A percentile compares a stretch with the other conserved stretches of the same genome.
Evolutionary conservation across 2,797 vertebrate species (phyloP).

Genomic region (Urophycis tenuis): DNA sequence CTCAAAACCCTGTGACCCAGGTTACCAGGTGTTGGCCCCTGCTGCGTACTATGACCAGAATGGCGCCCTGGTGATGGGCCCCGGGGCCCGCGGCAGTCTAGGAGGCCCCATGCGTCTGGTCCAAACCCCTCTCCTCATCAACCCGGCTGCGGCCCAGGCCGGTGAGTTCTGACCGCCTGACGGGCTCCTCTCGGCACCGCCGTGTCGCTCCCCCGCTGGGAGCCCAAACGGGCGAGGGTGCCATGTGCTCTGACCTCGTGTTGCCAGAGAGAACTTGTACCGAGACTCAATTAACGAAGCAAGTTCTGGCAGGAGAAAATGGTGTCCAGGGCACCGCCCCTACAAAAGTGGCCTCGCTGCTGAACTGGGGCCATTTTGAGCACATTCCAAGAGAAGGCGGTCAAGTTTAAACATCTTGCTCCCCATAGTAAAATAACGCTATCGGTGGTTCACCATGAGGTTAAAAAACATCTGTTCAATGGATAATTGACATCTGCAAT

Average conservation of each 20-base stretch:
- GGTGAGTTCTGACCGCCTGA: conserved; percentile 63
- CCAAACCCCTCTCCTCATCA: conserved; percentile 92
- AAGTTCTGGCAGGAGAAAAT: no score
- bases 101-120: conserved; percentile 90
- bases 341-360: neutral
- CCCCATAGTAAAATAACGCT: neutral
- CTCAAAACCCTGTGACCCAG: conserved; percentile 51
- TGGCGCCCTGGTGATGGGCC: conserved; percentile 92
- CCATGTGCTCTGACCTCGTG: no score
- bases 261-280: no score
- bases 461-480: neutral
- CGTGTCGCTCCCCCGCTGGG: no score
- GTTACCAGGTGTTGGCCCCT: conserved; percentile 93
- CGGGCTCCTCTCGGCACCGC: neutral
- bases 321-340: no score
- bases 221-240: no score
- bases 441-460: neutral
- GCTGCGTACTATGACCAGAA: conserved; percentile 97
- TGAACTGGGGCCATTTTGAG: neutral
- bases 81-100: conserved; percentile 85
- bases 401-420: neutral
- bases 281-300: no score
- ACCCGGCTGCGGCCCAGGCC: conserved; percentile 92
- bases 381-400: neutral
- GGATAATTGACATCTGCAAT: neutral